These are phyloP conservation scores for Odontamblyopus lacepedii DNA, from an alignment of 2,797 vertebrate genomes.

Conservation along the genomic window DNA sequence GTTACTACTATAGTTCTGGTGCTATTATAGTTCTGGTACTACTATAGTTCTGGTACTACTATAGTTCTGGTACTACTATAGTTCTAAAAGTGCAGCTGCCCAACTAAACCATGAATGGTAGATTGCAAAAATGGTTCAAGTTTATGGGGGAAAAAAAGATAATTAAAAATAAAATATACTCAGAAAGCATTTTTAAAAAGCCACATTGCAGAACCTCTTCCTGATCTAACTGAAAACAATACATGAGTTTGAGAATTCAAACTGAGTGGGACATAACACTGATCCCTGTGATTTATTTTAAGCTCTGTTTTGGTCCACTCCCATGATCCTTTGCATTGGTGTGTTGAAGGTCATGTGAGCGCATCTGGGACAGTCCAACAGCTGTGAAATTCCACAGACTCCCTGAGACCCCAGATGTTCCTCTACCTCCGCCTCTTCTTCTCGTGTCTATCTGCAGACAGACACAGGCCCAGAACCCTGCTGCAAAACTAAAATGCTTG, in stretches of 20 bases:
- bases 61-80: too few species aligned
- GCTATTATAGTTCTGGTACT: too few species aligned
- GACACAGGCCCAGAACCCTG: slow-evolving; percentile 16
- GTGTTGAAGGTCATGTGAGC: slow-evolving; percentile 37
- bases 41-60: too few species aligned
- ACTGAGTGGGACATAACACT: slow-evolving; percentile 25
- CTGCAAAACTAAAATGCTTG: slow-evolving; percentile 53
- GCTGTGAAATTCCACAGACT: slow-evolving; percentile 70
- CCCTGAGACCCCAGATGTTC: slow-evolving; percentile 74
- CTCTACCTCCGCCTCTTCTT: slow-evolving; percentile 20
- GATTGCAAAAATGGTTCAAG: not conserved
- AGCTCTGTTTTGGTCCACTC: slow-evolving; percentile 36
- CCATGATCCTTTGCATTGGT: slow-evolving; percentile 57
- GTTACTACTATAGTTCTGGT: too few species aligned
- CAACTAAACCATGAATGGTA: too few species aligned
- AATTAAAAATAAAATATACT: not conserved
- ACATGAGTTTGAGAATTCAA: not conserved
- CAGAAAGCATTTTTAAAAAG: not conserved
- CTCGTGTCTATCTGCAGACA: slow-evolving; percentile 22
- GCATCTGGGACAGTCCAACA: slow-evolving; percentile 72
- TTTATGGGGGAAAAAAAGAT: not conserved
- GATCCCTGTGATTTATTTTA: slow-evolving; percentile 17
- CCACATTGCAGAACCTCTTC: not conserved
- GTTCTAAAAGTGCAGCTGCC: too few species aligned
- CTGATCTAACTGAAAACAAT: not conserved